phyloP scores from a whole-genome alignment of 2,888 invertebrate species.

The Ochlodes sylvanus region DNA sequence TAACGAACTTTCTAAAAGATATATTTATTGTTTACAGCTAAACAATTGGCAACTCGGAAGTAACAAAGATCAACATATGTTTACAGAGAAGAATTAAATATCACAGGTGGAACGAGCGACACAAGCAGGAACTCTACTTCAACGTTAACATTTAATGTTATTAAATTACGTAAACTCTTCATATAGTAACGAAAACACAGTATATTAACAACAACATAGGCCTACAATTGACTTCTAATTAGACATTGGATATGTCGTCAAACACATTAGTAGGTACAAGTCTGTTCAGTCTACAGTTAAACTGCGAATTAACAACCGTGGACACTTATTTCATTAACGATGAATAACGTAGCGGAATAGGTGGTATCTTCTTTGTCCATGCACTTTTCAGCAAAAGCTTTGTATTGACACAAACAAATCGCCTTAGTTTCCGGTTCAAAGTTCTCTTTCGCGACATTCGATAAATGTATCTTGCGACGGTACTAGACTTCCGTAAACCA shows the following conservation, averaged over 20 bases:
- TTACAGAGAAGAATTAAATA: conserved; percentile 67
- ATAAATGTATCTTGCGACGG: conserved; percentile 61
- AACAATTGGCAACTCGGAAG: conserved; percentile 66
- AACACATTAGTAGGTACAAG: conserved; percentile 62
- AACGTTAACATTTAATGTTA: conserved; percentile 56
- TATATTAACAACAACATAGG: conserved; percentile 59
- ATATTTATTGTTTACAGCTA: conserved; percentile 52
- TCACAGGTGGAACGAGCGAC: conserved; percentile 81
- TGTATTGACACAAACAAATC: conserved; percentile 84
- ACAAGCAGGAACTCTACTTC: conserved; percentile 80
- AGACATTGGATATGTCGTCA: conserved; percentile 69
- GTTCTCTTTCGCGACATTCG: conserved; percentile 83
- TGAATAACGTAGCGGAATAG: conserved; percentile 61
- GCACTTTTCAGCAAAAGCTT: conserved; percentile 82
- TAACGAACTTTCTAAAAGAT: conserved; percentile 65
- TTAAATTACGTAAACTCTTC: conserved; percentile 29
- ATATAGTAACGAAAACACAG: conserved; percentile 57
- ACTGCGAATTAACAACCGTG: conserved; percentile 60
- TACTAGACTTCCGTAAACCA: conserved; percentile 54
- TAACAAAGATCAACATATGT: conserved; percentile 63
- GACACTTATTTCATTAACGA: conserved; percentile 59
- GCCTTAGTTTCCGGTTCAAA: conserved; percentile 76
- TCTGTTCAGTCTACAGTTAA: conserved; percentile 58
- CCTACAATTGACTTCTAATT: conserved; percentile 76
- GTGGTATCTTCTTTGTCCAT: conserved; percentile 81